Percentiles rank a stretch among this genome's conserved stretches.
These are phyloP conservation scores for Hozukius guyotensis DNA, from an alignment of 2,797 vertebrate genomes.

Conservation along the genomic window DNA sequence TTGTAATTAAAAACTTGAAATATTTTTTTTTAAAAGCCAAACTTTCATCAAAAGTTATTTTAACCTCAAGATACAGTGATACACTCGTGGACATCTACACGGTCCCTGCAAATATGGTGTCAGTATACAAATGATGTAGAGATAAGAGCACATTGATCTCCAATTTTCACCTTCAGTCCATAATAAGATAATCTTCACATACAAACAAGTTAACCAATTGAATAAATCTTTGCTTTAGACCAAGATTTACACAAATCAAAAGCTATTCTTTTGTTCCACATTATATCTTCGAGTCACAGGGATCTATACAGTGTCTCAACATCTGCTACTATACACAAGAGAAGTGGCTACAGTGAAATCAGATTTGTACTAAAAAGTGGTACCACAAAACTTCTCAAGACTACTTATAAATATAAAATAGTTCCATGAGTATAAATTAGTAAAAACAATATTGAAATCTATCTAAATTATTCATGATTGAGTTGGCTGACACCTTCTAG, in stretches of 20 bases:
- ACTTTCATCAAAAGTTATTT: neutral
- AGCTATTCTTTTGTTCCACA: neutral
- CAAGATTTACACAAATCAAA: neutral
- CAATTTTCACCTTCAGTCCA: neutral
- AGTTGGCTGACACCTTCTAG: neutral
- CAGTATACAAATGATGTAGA: neutral
- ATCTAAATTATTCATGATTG: neutral
- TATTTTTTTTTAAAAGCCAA: neutral
- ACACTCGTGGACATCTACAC: neutral
- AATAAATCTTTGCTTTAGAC: neutral
- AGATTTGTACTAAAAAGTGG: neutral
- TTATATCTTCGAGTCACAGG: neutral
- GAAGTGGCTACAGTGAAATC: neutral
- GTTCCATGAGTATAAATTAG: neutral
- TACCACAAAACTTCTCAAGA: conserved; percentile 19
- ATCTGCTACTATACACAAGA: conserved; percentile 13
- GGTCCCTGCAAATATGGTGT: neutral
- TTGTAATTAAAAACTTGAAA: neutral
- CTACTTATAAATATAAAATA: conserved; percentile 12
- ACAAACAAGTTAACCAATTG: neutral
- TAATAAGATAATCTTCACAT: neutral
- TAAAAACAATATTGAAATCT: neutral
- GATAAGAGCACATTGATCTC: neutral
- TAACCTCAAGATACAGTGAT: neutral
- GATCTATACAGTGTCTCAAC: neutral